Evolutionary conservation across 2,888 invertebrate species (phyloP).

Genomic region (Stegophylla sp.): DNA sequence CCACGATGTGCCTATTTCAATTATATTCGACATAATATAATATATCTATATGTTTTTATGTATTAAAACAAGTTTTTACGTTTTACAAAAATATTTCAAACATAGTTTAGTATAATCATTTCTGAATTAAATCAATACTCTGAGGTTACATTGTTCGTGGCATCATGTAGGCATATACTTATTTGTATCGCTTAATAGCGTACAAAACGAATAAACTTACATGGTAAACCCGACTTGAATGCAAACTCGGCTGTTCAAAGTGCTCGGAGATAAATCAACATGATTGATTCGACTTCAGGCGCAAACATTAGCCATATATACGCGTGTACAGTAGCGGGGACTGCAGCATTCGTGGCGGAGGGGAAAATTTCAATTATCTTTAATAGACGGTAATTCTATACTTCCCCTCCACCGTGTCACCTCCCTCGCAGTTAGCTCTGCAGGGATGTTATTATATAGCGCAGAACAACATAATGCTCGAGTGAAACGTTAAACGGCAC

Average conservation of each 20-base stretch:
- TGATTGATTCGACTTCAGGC: slow-evolving; percentile 56
- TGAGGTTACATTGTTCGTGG: not conserved
- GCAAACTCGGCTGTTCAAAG: slow-evolving; percentile 33
- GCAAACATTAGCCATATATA: slow-evolving; percentile 51
- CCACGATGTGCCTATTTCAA: no score
- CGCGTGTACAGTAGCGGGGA: not conserved
- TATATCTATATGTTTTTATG: not conserved
- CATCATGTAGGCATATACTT: not conserved
- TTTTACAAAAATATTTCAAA: not conserved
- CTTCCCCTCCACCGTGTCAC: slow-evolving; percentile 29
- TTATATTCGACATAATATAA: no score
- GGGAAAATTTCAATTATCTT: slow-evolving; percentile 59
- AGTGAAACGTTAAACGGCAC: slow-evolving; percentile 59
- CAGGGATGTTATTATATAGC: slow-evolving; percentile 55
- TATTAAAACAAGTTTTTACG: no score
- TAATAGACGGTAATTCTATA: slow-evolving; percentile 59
- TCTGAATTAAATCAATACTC: not conserved
- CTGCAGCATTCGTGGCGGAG: slow-evolving; percentile 7
- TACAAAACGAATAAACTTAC: slow-evolving; percentile 31
- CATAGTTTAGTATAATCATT: not conserved
- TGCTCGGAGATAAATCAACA: slow-evolving; percentile 51
- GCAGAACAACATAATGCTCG: slow-evolving; percentile 49
- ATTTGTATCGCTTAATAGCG: slow-evolving; percentile 24
- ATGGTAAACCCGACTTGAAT: slow-evolving; percentile 19
- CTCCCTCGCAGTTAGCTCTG: slow-evolving; percentile 17